phyloP scores from a whole-genome alignment of 2,888 invertebrate genomes.

The Temnothorax unifasciatus region DNA sequence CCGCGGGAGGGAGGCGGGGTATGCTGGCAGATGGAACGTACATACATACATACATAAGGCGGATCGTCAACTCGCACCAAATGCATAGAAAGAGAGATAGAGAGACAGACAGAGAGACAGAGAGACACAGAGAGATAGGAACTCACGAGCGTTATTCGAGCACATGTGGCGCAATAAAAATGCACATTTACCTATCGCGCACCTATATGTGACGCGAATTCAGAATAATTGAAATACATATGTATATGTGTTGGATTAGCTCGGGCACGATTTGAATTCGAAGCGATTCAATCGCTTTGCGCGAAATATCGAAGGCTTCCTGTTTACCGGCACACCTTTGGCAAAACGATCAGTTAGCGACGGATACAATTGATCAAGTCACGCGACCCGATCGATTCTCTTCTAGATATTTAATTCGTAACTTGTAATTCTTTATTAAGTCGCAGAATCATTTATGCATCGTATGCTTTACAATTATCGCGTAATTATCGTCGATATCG shows the following conservation, averaged over 20 bases:
- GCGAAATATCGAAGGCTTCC: constrained; percentile 52
- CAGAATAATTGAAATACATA: constrained; percentile 73
- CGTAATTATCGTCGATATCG: constrained; percentile 27
- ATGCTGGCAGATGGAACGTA: constrained; percentile 52
- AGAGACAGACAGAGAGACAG: not conserved
- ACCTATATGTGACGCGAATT: constrained; percentile 60
- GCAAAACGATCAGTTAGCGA: constrained; percentile 32
- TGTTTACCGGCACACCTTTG: constrained; percentile 62
- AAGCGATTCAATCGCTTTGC: constrained; percentile 45
- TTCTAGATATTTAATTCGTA: not conserved
- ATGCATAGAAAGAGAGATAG: constrained; percentile 23
- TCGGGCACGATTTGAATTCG: constrained; percentile 26
- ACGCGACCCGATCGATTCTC: constrained; percentile 47
- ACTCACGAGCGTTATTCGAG: constrained; percentile 46
- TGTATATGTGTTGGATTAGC: constrained; percentile 31
- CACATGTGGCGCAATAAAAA: constrained; percentile 66
- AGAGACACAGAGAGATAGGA: not conserved
- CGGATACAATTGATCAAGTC: constrained; percentile 52
- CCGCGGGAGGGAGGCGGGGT: constrained; percentile 49
- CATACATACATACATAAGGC: constrained; percentile 31
- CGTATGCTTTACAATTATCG: constrained; percentile 35
- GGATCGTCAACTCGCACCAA: constrained; percentile 54
- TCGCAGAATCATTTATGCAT: constrained; percentile 48
- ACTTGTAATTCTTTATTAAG: constrained; percentile 57
- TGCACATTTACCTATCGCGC: constrained; percentile 48